These are phyloP conservation scores for Lucinisca nassula DNA, from an alignment of 2,888 invertebrate species.

Conservation along the genomic window DNA sequence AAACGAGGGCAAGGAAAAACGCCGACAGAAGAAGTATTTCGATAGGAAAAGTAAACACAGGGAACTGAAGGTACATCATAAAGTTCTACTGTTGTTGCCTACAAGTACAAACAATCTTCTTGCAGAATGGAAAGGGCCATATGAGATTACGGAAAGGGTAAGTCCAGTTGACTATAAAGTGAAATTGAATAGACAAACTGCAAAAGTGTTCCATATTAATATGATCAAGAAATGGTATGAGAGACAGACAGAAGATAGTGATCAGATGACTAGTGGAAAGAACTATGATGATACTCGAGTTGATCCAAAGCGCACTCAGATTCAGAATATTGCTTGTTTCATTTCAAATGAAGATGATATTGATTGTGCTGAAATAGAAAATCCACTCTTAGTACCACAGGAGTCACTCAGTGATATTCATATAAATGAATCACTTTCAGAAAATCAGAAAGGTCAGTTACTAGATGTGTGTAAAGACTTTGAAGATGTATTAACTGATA, in stretches of 20 bases:
- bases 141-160: background rate
- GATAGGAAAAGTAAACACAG: background rate
- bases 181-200: background rate
- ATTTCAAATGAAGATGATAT: background rate
- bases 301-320: too few species aligned
- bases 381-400: background rate
- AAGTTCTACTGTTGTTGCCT: background rate
- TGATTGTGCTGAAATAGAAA: background rate
- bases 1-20: background rate
- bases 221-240: background rate
- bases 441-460: background rate
- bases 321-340: background rate
- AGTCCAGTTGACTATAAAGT: background rate
- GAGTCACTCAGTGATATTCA: background rate
- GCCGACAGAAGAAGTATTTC: slow-evolving; percentile 36
- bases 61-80: background rate
- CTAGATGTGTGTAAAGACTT: background rate
- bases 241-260: background rate
- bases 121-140: slow-evolving; percentile 10
- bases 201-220: background rate
- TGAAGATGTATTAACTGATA: slow-evolving; percentile 3
- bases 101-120: background rate
- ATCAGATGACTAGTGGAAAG: too few species aligned
- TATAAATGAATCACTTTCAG: background rate
- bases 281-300: too few species aligned